Base-by-base conservation (phyloP, 2,113 vertebrate species). In the Pontoporia blainvillei region DNA sequence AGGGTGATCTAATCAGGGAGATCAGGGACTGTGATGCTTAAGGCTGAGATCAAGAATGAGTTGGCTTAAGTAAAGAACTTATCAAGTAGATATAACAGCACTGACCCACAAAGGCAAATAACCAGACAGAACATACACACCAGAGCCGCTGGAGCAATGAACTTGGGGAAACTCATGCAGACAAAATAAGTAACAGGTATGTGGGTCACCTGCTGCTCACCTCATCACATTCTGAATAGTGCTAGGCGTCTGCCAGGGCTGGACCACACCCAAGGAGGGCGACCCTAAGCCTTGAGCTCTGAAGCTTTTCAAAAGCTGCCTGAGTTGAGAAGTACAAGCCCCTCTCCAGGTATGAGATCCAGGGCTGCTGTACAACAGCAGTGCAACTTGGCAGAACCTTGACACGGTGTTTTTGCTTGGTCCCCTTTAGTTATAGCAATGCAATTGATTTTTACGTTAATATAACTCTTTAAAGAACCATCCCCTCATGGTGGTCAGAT, bases 381-480 rank as follows among this genome's bases (percentile, higher is more conserved):
- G 4, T 31, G 27, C 20, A 36, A 6, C 23, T 15, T 49, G 15
- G 44, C 57, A 54, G 54, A 25, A 34, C 41, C 5, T 72, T 41
- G 36, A 18, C 52, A 15, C 27, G 1, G 61, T 31, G 25, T 17
- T 61, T 27, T 27, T 44, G 34, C 41, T 81, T 81, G 31, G 10
- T n/a, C 61, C 20, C 9, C 61, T 86, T 85, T 85, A 72, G 31
- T 92, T 87, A 17, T 54, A 86, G 27, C 76, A 86, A 46, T 76
- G 12, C 52, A 64, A 7, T 61, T 88, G 79, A 75, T 29, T 61
- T 89, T 88, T 31, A 49, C 44, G 66, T 71, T 79, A 62, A 3
- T 46, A 18, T 71, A 25, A 18, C 29, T n/a, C 3, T 84, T 78
- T 72, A 64, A 85, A 67, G 44, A 93, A 31, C 54, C 72, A n/a